phyloP scores from a whole-genome alignment of 2,888 invertebrate species.

The Caenorhabditis macrosperma region DNA sequence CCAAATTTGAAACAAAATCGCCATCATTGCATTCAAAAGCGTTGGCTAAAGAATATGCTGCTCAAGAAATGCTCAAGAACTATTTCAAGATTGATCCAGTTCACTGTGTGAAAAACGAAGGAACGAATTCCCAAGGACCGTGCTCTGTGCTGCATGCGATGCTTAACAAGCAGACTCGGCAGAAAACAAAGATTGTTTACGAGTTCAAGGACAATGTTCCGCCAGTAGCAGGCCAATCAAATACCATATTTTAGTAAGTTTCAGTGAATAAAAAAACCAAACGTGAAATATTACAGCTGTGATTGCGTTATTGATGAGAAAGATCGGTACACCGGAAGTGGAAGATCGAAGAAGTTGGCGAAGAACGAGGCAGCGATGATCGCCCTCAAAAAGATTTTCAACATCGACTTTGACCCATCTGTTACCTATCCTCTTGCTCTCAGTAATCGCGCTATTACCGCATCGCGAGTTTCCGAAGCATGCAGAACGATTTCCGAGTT shows the following conservation, averaged over 20 bases:
- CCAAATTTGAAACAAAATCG: conserved; percentile 16
- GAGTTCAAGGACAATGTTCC: conserved; percentile 55
- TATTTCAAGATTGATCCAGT: conserved; percentile 47
- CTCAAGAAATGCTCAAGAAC: conserved; percentile 49
- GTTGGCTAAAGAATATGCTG: conserved; percentile 55
- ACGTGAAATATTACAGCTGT: conserved; percentile 33
- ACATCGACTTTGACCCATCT: conserved; percentile 42
- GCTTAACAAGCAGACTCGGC: conserved; percentile 31
- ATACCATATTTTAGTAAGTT: conserved; percentile 40
- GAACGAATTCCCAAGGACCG: conserved; percentile 22
- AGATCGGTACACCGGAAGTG: conserved; percentile 57
- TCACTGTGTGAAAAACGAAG: neutral
- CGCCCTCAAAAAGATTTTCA: conserved; percentile 62
- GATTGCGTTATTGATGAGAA: conserved; percentile 45
- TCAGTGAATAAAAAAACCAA: neutral
- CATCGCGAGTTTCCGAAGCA: conserved; percentile 9
- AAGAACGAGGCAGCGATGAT: conserved; percentile 62
- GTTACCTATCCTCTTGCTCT: conserved; percentile 27
- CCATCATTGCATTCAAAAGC: conserved; percentile 35
- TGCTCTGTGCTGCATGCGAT: conserved; percentile 37
- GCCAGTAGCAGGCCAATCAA: conserved; percentile 25
- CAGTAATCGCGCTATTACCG: neutral
- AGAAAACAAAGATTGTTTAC: conserved; percentile 22
- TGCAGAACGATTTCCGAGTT: conserved; percentile 45
- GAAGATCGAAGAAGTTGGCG: conserved; percentile 65